Conservation (phyloP, 2,888 invertebrate species). For the Pristionchus japonicus region DNA sequence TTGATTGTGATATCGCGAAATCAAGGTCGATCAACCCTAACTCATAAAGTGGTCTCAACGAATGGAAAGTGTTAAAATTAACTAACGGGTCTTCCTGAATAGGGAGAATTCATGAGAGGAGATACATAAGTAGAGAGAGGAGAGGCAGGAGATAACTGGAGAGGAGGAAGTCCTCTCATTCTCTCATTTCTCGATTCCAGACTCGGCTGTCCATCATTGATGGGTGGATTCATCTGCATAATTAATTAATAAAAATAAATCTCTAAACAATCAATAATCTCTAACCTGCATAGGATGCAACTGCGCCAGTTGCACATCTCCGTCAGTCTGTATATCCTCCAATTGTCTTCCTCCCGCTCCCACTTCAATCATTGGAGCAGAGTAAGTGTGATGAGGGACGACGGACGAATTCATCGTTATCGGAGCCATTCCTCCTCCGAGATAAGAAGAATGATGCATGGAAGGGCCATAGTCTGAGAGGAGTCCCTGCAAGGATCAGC, state of each 20-base stretch:
- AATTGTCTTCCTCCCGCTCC: neutral
- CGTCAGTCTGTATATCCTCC: neutral
- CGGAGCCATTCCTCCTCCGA: neutral
- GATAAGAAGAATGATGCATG: neutral
- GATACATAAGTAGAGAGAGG: neutral
- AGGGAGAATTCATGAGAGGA: conserved; percentile 12
- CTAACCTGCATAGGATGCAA: conserved; percentile 29
- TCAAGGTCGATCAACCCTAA: too few species aligned
- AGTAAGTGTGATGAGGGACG: neutral
- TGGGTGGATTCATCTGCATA: neutral
- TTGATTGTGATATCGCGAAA: too few species aligned
- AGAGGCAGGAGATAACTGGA: neutral
- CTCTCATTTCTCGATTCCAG: neutral
- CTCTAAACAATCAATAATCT: too few species aligned
- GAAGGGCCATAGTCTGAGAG: conserved; percentile 10
- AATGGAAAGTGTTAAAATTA: neutral
- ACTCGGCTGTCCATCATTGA: neutral
- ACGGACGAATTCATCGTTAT: neutral
- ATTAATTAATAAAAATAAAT: neutral
- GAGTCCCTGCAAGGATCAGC: neutral
- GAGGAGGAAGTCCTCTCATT: neutral
- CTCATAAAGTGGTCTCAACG: neutral
- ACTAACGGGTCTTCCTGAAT: neutral
- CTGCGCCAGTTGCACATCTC: neutral
- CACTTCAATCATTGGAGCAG: neutral